Base-by-base conservation (phyloP, 2,888 invertebrate genomes). In the Sinohyriopsis cumingii region DNA sequence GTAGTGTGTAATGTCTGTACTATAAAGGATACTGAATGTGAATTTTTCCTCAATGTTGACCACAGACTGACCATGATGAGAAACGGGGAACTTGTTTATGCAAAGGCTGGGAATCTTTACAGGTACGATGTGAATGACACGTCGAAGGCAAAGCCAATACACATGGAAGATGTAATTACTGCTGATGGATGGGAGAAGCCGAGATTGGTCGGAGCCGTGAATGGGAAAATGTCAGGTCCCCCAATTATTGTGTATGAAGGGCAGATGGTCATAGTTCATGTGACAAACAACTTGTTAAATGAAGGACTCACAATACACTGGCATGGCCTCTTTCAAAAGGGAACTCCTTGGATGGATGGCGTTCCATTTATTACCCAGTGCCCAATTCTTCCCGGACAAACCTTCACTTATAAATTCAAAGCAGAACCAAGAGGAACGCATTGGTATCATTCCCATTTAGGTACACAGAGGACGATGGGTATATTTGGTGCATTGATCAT, bases 331-430 rank as follows among this genome's bases (percentile, higher is more conserved):
- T 76, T 73, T 55, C 82, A 83, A 72, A 59, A 24, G 12, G 77
- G 72, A 7, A 82, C 80, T 6, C 80, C 82, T 5, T 83, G 55
- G 75, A 84, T 73, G 82, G 81, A 85, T 59, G 84, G 85, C 1
- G 80, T 79, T n/a, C 70, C 80, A 3, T 80, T 73, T 33, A 63
- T 84, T 25, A 76, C 79, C 25, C 86, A 86, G 71, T 86, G 86
- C 33, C 85, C 86, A 12, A 85, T 86, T 15, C 69, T 68, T 0
- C 79, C 83, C 0, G 77, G 78, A 9, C 78, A 81, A 64, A 75
- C 73, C 4, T 86, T 85, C 71, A 82, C 81, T 19, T 86, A 86
- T 72, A 68, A 65, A 33, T 84, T 85, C 67, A 68, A 59, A n/a
- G 77, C 74, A 3, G 61, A 66, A 3, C 77, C 74, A 15, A 69